These are phyloP conservation scores for Melieria crassipennis DNA, from an alignment of 2,888 invertebrate species.

Conservation along the genomic window DNA sequence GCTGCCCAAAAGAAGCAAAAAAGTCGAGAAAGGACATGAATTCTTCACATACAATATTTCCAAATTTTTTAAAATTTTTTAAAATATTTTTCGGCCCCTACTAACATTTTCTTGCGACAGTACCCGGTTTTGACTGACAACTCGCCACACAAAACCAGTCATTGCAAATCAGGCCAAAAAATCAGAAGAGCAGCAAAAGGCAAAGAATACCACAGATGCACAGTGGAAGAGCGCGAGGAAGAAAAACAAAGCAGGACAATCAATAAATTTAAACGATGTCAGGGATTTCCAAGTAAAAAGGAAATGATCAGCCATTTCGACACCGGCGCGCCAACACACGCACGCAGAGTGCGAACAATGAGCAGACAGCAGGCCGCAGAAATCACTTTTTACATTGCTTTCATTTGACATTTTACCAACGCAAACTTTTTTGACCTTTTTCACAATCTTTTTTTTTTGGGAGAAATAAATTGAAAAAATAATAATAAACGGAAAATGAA, in stretches of 20 bases:
- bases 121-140: too few relatives aligned
- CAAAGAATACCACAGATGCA: background rate
- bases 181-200: background rate
- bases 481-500: too few relatives aligned
- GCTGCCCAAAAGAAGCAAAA: too few relatives aligned
- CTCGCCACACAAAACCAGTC: background rate
- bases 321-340: conserved; percentile 12
- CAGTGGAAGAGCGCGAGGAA: background rate
- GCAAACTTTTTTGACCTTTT: background rate
- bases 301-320: conserved; percentile 42
- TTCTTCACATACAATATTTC: too few relatives aligned
- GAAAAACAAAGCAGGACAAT: conserved; percentile 11
- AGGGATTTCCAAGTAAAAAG: conserved; percentile 18
- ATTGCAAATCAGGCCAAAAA: conserved; percentile 18
- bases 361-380: background rate
- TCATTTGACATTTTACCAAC: background rate
- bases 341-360: background rate
- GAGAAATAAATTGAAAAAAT: too few relatives aligned
- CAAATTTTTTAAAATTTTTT: too few relatives aligned
- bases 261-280: conserved; percentile 25
- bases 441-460: too few relatives aligned
- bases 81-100: too few relatives aligned
- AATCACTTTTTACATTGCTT: background rate
- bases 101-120: too few relatives aligned
- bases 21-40: too few relatives aligned